These are phyloP conservation scores for Pardosa pseudoannulata DNA, from an alignment of 2,888 invertebrate genomes.

Conservation along the genomic window DNA sequence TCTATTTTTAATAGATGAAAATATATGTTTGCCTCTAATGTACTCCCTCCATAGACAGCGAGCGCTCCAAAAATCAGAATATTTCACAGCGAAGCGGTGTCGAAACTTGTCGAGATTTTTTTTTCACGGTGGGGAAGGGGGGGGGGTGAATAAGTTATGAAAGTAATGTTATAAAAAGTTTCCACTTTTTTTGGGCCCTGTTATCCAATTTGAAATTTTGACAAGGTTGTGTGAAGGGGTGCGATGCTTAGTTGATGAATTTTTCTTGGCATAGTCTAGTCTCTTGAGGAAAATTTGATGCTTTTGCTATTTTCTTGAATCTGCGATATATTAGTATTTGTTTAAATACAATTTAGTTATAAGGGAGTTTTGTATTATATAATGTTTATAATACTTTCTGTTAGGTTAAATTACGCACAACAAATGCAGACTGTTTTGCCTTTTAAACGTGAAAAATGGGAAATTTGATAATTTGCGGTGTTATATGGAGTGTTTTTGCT, in stretches of 20 bases:
- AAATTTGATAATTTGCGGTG: no score
- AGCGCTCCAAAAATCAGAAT: constrained; percentile 18
- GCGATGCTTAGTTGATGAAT: not conserved
- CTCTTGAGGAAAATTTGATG: no score
- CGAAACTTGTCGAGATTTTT: constrained; percentile 39
- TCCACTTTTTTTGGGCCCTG: not conserved
- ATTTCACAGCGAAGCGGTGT: constrained; percentile 12
- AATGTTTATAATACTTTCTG: no score
- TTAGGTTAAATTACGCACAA: no score
- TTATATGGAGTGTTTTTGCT: no score
- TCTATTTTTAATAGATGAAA: constrained; percentile 71
- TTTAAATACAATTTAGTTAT: no score
- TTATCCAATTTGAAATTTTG: constrained; percentile 15
- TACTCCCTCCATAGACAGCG: constrained; percentile 23
- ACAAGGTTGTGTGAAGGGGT: not conserved
- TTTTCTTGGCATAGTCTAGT: not conserved
- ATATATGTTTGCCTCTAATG: constrained; percentile 65
- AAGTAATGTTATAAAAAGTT: not conserved
- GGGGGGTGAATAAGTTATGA: constrained; percentile 1
- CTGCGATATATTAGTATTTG: no score
- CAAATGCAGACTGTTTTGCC: no score
- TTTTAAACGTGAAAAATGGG: no score
- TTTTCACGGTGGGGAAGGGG: constrained; percentile 21
- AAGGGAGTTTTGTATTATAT: no score
- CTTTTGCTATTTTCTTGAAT: no score